phyloP scores from a whole-genome alignment of 2,797 vertebrate genomes.

The Capromys pilorides region DNA sequence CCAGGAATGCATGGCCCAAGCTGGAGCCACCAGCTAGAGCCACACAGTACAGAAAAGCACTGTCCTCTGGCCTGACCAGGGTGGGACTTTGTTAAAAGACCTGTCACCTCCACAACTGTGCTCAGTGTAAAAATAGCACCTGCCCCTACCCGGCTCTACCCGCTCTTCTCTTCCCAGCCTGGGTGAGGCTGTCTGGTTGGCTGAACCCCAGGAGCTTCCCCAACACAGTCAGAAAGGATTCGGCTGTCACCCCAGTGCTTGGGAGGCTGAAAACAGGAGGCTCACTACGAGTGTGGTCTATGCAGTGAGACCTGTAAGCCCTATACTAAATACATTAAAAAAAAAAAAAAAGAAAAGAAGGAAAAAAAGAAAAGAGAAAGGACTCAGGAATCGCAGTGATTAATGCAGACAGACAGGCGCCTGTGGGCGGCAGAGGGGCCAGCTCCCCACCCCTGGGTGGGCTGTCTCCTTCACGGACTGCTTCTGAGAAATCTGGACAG shows the following conservation, averaged over 20 bases:
- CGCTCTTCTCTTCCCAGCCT: not conserved
- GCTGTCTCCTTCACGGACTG: not conserved
- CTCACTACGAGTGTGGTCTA: too few species aligned
- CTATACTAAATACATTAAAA: too few species aligned
- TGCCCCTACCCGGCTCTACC: not conserved
- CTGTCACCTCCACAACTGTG: not conserved
- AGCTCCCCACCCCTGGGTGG: fast-evolving
- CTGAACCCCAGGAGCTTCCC: not conserved
- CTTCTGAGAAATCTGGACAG: too few species aligned
- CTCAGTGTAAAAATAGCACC: not conserved
- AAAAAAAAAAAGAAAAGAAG: not conserved
- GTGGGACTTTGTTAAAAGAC: not conserved
- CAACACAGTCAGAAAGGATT: not conserved
- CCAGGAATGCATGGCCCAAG: too few species aligned
- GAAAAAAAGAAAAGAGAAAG: not conserved
- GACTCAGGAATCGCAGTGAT: not conserved
- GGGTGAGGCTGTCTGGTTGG: not conserved
- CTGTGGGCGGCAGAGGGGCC: not conserved
- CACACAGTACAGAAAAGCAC: not conserved
- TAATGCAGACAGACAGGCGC: not conserved
- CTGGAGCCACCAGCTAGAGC: not conserved
- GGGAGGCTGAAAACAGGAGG: too few species aligned
- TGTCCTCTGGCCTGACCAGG: not conserved
- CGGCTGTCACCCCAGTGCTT: too few species aligned
- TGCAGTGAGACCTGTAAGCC: too few species aligned